These are phyloP conservation scores for Calameuta filiformis DNA, from an alignment of 2,888 invertebrate genomes.

Conservation along the genomic window DNA sequence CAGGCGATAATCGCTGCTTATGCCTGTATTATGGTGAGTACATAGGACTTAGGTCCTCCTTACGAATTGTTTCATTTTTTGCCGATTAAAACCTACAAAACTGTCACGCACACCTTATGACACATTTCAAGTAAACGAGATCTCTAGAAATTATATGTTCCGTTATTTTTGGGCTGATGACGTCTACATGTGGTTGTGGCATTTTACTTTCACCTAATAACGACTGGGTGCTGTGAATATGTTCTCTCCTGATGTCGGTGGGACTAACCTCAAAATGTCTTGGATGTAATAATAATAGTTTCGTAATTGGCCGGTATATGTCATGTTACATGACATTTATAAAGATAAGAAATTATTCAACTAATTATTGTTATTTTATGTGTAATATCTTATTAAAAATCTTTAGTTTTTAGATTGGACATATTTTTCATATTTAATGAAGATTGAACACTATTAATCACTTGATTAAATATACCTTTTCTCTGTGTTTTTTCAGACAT, in stretches of 20 bases:
- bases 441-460: not conserved
- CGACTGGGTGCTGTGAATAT: not conserved
- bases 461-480: not conserved
- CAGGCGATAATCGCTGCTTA: conserved; percentile 56
- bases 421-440: not conserved
- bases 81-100: not conserved
- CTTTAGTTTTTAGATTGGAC: not conserved
- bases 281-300: not conserved
- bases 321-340: not conserved
- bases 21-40: conserved; percentile 63
- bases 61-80: not conserved
- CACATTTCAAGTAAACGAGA: not conserved
- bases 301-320: not conserved
- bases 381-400: not conserved
- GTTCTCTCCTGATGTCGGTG: not conserved
- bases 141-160: not conserved
- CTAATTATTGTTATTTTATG: not conserved
- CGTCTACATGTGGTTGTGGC: not conserved
- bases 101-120: not conserved
- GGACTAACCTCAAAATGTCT: not conserved
- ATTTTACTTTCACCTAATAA: not conserved
- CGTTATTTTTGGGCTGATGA: not conserved
- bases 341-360: not conserved
- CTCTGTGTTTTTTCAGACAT: conserved; percentile 63
- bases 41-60: not conserved